Evolutionary conservation across 2,797 vertebrate genomes (phyloP).

Genomic region (Philypnodon macrostomus): DNA sequence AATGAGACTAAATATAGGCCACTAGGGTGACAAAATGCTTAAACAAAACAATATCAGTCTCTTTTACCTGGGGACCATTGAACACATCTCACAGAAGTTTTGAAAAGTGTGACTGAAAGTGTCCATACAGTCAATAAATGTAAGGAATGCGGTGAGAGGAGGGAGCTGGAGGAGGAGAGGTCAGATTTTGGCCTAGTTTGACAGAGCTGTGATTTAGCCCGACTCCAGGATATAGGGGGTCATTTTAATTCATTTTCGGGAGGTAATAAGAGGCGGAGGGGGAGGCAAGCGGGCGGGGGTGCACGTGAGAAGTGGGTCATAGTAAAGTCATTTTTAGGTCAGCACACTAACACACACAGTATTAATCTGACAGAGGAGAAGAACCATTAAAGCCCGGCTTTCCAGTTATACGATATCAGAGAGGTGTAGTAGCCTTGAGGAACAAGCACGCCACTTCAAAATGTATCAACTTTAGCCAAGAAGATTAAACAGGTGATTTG

Average conservation of each 20-base stretch:
- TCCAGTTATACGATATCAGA: conserved; percentile 3
- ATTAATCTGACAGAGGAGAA: conserved; percentile 22
- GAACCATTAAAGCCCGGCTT: conserved; percentile 1
- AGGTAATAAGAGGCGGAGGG: conserved; percentile 15
- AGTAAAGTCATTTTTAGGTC: conserved; percentile 52
- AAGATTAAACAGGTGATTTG: conserved; percentile 4
- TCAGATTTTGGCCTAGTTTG: conserved; percentile 42
- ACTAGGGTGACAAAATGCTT: too few species aligned
- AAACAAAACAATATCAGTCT: neutral
- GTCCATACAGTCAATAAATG: conserved; percentile 33
- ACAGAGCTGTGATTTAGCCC: conserved; percentile 19
- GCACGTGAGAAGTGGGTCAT: conserved; percentile 52
- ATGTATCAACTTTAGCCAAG: conserved; percentile 2
- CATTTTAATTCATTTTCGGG: conserved; percentile 35
- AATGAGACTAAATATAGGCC: too few species aligned
- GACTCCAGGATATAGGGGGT: conserved; percentile 20
- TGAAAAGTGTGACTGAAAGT: conserved; percentile 27
- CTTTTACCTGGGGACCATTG: neutral
- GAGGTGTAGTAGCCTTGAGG: neutral
- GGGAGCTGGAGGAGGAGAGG: conserved; percentile 14
- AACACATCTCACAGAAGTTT: neutral
- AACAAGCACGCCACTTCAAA: neutral
- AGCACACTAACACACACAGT: conserved; percentile 30
- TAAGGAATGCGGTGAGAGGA: conserved; percentile 46
- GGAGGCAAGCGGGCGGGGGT: neutral